Base-by-base conservation (phyloP, 2,113 vertebrate genomes). In the Neodon shergylaensis region DNA sequence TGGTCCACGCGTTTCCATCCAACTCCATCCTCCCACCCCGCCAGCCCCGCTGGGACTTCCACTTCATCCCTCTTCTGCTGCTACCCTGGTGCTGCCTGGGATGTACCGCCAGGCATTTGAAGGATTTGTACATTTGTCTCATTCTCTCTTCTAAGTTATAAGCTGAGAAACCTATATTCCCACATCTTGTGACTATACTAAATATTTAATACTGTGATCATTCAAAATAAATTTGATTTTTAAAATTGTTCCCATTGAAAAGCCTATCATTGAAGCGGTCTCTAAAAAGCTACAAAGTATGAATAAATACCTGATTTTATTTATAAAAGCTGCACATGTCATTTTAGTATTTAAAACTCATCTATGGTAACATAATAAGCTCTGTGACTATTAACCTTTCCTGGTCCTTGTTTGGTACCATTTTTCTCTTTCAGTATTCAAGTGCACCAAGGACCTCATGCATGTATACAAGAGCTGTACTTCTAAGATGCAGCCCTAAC, bases 301-400 rank as follows among this genome's bases (percentile, higher is more conserved):
- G 82, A 86, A 84, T 47, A 94, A 88, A 79, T 66, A 89, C 33
- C 28, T 90, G 66, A 22, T 89, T 94, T 73, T 94, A 88, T 49
- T 94, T 89, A 95, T 58, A 76, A 95, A 95, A 95, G 24, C 33
- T 49, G 0, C 76, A 61, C 16, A 16, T 78, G 91, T 91, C 85
- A 83, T 76, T 88, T 87, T 91, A 89, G 73, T 83, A 65, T 90
- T 96, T 84, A 95, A 88, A 94, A 88, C 4, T 85, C 63, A 73
- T n/a, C 77, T 79, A 83, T 89, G 58, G 73, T 91, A 36, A 96
- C 17, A 78, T 68, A 74, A 73, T 74, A 79, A 81, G 33, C 7
- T 91, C 65, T 83, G 39, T 94, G 73, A 44, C 68, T 58, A 70
- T 95, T 76, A 89, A 65, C 74, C 73, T 86, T 91, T 28, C 58